Base-by-base conservation (phyloP, 2,113 vertebrate species). In the Ochotona curzoniae region DNA sequence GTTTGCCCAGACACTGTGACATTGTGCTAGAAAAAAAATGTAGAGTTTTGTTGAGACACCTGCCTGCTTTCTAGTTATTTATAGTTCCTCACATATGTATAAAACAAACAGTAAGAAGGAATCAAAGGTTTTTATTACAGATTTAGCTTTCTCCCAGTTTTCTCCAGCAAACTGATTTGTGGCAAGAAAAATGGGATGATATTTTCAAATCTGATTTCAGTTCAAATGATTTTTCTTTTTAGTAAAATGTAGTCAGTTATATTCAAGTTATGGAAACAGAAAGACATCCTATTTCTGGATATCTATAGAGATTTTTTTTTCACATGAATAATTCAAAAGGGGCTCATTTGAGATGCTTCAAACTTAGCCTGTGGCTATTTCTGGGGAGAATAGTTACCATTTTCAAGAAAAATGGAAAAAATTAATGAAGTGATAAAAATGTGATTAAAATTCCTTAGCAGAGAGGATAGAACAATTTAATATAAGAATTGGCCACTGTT, bases 261-360 rank as follows among this genome's bases (percentile, higher is more conserved):
- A 95, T 96, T 95, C 57, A 86, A 96, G 32, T 83, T 90, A 79
- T 71, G 0, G 60, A 93, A 84, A 87, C 57, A 89, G 83, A 94
- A 90, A 96, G 63, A 86, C 26, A 87, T 26, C 82, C 69, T 88
- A 87, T 96, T 95, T 95, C 79, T 94, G 90, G 90, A 83, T 89
- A 94, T 91, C 60, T 91, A 51, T 54, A 94, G 81, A 94, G 78
- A 94, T 93, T 93, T 44, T 57, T 57, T 96, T 93, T 66, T 95
- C 84, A 90, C 73, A 95, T 96, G 90, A 96, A 96, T 96, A 95
- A 96, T 96, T 95, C 87, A 96, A 83, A 93, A 90, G 79, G 12
- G 92, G 64, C 66, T 92, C 89, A 95, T 85, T 69, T 95, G 92
- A 95, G 71, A 96, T 67, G 47, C 91, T 96, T 94, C 78, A 90